Percentiles rank a stretch among this genome's conserved stretches.
These are phyloP conservation scores for Timema cristinae DNA, from an alignment of 2,888 invertebrate species.

Conservation along the genomic window DNA sequence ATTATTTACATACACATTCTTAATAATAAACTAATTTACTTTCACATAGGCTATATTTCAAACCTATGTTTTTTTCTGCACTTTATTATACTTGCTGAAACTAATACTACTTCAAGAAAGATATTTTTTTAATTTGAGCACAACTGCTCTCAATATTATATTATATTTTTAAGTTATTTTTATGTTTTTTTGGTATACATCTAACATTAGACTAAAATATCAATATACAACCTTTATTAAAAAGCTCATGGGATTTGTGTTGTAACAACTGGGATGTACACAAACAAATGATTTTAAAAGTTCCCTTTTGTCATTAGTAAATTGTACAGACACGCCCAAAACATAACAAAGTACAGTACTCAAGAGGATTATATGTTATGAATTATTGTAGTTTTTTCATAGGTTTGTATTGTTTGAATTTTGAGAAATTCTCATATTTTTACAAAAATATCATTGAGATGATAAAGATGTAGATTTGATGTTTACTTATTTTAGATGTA, in stretches of 20 bases:
- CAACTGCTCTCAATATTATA: background rate
- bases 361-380: too few species aligned
- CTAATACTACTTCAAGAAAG: constrained; percentile 6
- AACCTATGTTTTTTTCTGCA: background rate
- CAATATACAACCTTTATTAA: constrained; percentile 14
- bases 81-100: background rate
- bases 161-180: background rate
- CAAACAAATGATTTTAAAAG: too few species aligned
- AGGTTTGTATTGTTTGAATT: too few species aligned
- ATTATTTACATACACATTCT: constrained; percentile 20
- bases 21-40: constrained; percentile 18
- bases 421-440: too few species aligned
- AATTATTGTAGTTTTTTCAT: too few species aligned
- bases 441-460: too few species aligned
- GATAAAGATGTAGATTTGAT: too few species aligned
- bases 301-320: too few species aligned
- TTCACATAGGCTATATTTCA: constrained; percentile 3
- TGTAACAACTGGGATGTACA: constrained; percentile 7
- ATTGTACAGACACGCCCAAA: too few species aligned
- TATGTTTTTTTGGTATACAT: background rate
- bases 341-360: too few species aligned
- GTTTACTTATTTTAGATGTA: too few species aligned
- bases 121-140: background rate
- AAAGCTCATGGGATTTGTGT: constrained; percentile 8
- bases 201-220: constrained; percentile 12